Conservation (phyloP, 2,113 vertebrate species). For the Caranx ignobilis region DNA sequence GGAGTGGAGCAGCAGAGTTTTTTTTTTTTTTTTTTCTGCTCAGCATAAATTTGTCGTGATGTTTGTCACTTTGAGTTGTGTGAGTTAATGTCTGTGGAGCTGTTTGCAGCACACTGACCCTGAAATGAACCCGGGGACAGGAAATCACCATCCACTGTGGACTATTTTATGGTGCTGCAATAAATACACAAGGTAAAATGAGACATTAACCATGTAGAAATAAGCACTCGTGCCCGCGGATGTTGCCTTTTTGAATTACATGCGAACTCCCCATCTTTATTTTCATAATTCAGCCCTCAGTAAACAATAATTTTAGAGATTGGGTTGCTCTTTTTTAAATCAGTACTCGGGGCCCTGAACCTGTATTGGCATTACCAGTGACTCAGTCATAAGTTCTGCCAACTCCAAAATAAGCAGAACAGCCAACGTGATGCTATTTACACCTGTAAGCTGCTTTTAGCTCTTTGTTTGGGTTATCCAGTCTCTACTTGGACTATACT, state of each 20-base stretch:
- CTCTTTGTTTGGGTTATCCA: conserved; percentile 19
- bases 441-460: conserved; percentile 45
- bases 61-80: conserved; percentile 40
- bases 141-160: conserved; percentile 8
- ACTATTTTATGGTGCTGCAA: conserved; percentile 1
- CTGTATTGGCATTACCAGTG: neutral
- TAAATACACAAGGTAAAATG: neutral
- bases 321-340: neutral
- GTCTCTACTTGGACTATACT: conserved; percentile 40
- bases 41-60: conserved; percentile 21
- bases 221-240: neutral
- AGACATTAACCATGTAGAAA: neutral
- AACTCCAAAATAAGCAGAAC: neutral
- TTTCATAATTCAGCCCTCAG: neutral
- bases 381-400: neutral
- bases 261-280: neutral
- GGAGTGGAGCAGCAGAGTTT: neutral
- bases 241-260: neutral
- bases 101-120: conserved; percentile 21
- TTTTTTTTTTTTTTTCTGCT: neutral
- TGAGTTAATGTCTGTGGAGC: conserved; percentile 21
- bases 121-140: conserved; percentile 31
- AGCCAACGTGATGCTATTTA: conserved; percentile 14
- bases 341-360: neutral
- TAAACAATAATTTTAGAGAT: neutral